Base-by-base conservation (phyloP, 2,888 invertebrate genomes). In the Conchocele bisecta region DNA sequence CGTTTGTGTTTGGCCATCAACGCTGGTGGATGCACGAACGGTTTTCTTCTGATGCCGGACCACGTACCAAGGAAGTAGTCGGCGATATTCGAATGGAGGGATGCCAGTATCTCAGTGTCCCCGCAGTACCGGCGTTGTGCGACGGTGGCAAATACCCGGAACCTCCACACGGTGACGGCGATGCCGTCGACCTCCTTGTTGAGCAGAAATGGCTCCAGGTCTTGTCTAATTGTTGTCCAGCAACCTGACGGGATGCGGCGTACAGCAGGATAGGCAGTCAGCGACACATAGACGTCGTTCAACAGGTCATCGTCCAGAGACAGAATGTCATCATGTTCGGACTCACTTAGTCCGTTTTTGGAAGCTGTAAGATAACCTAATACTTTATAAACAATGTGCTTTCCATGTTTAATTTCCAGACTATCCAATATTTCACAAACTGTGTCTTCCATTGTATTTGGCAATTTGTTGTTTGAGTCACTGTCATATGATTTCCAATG, bases 31-130 rank as follows among this genome's bases (percentile, higher is more conserved):
- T 86, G 86, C n/a, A 51, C 44, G 69, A 86, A 89, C 3, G 88
- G 84, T 72, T 89, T 89, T 58, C 78, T 76, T 42, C 42, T 56
- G 0, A 81, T 82, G 1, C 87, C 89, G 24, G 86, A 78, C 88
- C 89, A 89, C 28, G 71, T 82, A 3, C 89, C 89, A 3, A 86
- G 73, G 74, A 81, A 89, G 68, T 89, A 90, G 56, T 89, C 88
- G 9, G 88, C 84, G 24, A 90, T 82, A 22, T 71, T 80, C 3
- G 79, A 73, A 72, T 88, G 86, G 31, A 89, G 73, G 7, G 50
- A 48, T 13, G 46, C 39, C 7, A 65, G 56, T 24, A 44, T 37
- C 15, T 60, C 59, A 24, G 41, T 53, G n/a, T 72, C 65, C 5
- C 33, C 50, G 6, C 81, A 68, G 57, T 86, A 87, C 20, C 86